Evolutionary conservation across 2,113 vertebrate genomes (phyloP).

Genomic region (Malurus elegans): DNA sequence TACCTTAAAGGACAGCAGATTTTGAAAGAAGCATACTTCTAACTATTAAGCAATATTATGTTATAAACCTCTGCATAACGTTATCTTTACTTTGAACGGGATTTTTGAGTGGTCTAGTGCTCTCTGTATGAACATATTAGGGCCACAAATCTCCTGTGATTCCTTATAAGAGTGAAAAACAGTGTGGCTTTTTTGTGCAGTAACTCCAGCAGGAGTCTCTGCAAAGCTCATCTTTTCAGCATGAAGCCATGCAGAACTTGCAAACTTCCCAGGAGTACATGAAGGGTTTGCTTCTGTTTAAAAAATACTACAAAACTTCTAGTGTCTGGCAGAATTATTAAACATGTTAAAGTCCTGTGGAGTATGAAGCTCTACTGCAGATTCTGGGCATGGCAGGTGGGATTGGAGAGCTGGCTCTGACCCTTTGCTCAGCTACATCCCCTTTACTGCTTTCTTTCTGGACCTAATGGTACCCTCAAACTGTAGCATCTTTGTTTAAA

Average conservation of each 20-base stretch:
- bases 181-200: neutral
- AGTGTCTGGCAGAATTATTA: neutral
- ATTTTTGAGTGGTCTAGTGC: neutral
- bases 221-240: neutral
- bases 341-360: neutral
- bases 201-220: neutral
- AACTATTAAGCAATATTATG: neutral
- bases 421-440: neutral
- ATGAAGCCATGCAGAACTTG: neutral
- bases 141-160: neutral
- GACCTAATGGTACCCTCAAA: neutral
- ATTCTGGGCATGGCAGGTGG: neutral
- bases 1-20: neutral
- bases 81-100: neutral
- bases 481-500: neutral
- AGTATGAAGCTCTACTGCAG: neutral
- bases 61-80: neutral
- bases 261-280: neutral
- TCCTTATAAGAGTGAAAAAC: neutral
- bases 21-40: neutral
- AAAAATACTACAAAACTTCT: neutral
- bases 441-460: neutral
- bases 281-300: neutral
- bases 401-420: neutral
- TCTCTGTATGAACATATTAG: neutral